Percentiles rank a stretch among this genome's conserved stretches.
These are phyloP conservation scores for Alces alces DNA, from an alignment of 2,113 vertebrate species.

Conservation along the genomic window DNA sequence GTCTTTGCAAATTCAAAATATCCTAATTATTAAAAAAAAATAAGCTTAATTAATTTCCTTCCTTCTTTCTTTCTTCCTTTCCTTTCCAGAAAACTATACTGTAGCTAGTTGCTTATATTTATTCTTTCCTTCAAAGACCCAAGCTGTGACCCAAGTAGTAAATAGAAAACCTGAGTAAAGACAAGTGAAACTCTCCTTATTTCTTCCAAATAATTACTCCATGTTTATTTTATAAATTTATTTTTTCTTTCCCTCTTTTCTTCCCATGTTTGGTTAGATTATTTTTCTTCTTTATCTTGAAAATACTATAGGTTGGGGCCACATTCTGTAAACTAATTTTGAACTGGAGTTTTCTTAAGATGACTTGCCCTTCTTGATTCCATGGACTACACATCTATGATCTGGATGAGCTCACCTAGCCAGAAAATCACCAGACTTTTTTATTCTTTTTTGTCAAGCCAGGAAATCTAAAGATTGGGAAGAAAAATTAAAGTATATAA, in stretches of 20 bases:
- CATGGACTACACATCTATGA: neutral
- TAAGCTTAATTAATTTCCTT: neutral
- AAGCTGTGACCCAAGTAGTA: neutral
- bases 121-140: neutral
- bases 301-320: neutral
- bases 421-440: neutral
- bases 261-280: neutral
- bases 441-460: neutral
- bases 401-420: neutral
- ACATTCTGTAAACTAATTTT: neutral
- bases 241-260: neutral
- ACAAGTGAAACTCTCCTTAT: neutral
- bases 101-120: neutral
- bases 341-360: neutral
- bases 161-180: neutral
- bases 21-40: neutral
- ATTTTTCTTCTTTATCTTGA: neutral
- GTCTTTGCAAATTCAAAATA: neutral
- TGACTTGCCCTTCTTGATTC: neutral
- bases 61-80: rapidly evolving
- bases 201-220: neutral
- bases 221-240: neutral
- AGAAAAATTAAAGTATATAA: neutral
- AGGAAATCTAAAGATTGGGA: neutral
- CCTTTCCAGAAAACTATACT: neutral